Base-by-base conservation (phyloP, 2,888 invertebrate genomes). In the Parnassius glacialis region DNA sequence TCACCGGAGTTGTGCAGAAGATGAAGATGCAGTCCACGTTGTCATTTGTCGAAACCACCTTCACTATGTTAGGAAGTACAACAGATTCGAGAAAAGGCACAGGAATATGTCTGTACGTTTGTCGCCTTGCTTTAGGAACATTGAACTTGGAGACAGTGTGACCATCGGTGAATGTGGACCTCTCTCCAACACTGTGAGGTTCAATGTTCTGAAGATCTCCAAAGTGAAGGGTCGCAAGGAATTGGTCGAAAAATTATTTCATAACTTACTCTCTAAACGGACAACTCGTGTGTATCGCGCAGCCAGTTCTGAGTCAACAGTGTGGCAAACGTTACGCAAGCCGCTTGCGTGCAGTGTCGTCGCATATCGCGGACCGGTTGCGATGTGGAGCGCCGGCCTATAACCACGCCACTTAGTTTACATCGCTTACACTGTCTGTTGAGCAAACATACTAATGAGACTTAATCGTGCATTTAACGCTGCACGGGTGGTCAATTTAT, bases 141-240 rank as follows among this genome's bases (percentile, higher is more conserved):
- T 99, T 65, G 95, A 96, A 83, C 92, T 95, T 68, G 99, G 99
- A 68, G 99, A 99, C 92, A 96, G 99, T 67, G 99, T 98, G 60
- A 99, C 99, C 43, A 96, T 99, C 84, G 99, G 99, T 66, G 99
- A 99, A 93, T 99, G 99, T 94, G 93, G 99, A 80, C 99, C 99
- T 57, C 94, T 99, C 68, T 98, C 98, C 79, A 99, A 99, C 92
- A 99, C 99, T 59, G 99, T 99, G 65, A 94, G 98, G 80, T 99
- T 99, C 94, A 99, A 99, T 85, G 99, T 99, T 59, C 93, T 99
- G 78, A 99, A 99, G 91, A 98, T 99, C 56, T 95, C 97, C 65
- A 99, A 98, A 89, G 97, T 97, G 79, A 95, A 96, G 72, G 96
- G 97, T 73, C 94, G 97, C 65, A 99, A 99, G 91, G 98, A 98